Evolutionary conservation across 2,113 vertebrate species (phyloP).

Genomic region (Osmerus eperlanus): DNA sequence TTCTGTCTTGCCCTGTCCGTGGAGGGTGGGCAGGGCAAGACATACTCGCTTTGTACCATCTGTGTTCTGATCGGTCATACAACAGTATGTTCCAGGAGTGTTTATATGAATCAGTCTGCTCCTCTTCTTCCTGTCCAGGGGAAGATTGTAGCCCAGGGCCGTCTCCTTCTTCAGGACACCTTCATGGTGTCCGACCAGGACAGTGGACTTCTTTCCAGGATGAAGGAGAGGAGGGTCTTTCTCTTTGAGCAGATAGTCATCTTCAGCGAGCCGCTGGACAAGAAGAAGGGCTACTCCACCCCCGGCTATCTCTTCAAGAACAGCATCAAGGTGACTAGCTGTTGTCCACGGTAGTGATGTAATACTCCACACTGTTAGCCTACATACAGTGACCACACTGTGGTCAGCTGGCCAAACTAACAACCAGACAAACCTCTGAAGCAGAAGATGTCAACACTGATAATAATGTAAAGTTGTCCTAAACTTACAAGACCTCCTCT

Average conservation of each 20-base stretch:
- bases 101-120: neutral
- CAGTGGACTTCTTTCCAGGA: slow-evolving; percentile 86
- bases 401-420: too few species aligned
- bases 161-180: slow-evolving; percentile 92
- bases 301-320: slow-evolving; percentile 97
- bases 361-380: too few species aligned
- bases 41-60: neutral
- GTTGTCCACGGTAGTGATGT: too few species aligned
- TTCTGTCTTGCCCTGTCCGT: neutral
- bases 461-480: neutral
- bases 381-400: too few species aligned
- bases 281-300: slow-evolving; percentile 95
- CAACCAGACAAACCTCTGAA: too few species aligned
- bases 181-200: slow-evolving; percentile 96
- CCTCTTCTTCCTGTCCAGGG: slow-evolving; percentile 72
- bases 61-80: neutral
- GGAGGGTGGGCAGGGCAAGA: neutral
- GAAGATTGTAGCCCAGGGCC: slow-evolving; percentile 97
- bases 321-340: slow-evolving; percentile 85
- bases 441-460: neutral
- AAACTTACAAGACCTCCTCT: neutral
- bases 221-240: slow-evolving; percentile 94
- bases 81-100: neutral
- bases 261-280: slow-evolving; percentile 97
- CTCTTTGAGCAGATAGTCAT: slow-evolving; percentile 98